Percentiles rank a stretch among this genome's conserved stretches.
phyloP scores from a whole-genome alignment of 1,140 invertebrate species.

The Neodiprion virginianus region DNA sequence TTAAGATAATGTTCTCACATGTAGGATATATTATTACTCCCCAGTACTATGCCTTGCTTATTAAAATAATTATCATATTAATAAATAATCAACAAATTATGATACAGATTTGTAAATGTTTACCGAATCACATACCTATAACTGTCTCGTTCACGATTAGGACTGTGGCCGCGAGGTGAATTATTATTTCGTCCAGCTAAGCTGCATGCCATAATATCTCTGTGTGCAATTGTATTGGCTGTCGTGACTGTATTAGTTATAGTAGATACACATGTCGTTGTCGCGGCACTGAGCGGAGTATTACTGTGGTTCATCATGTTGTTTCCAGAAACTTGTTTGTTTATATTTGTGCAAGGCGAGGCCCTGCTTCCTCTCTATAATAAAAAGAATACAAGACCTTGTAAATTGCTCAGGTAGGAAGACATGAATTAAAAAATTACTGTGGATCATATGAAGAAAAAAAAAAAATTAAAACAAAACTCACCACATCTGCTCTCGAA shows the following conservation, averaged over 20 bases:
- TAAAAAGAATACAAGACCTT: conserved; percentile 21
- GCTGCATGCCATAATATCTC: conserved; percentile 60
- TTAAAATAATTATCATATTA: no score
- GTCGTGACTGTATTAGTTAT: conserved; percentile 61
- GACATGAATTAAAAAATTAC: not conserved
- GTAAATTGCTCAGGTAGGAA: not conserved
- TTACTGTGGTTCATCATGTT: conserved; percentile 51
- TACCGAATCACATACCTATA: conserved; percentile 71
- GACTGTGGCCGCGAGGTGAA: conserved; percentile 78
- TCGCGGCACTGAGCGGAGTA: conserved; percentile 55
- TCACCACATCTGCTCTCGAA: conserved; percentile 68
- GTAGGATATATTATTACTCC: no score
- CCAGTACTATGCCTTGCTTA: no score
- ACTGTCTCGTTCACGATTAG: conserved; percentile 79
- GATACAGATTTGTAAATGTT: not conserved
- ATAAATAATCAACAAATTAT: no score
- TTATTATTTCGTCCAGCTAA: conserved; percentile 63
- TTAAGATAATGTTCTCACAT: no score
- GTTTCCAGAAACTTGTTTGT: conserved; percentile 51
- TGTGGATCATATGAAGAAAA: not conserved
- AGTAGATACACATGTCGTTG: conserved; percentile 57
- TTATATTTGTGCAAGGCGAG: conserved; percentile 57
- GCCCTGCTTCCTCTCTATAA: conserved; percentile 56
- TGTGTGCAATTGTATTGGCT: conserved; percentile 59
- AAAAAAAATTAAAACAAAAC: conserved; percentile 33